Evolutionary conservation across 1,140 invertebrate species (phyloP).

Genomic region (Cyclina sinensis): DNA sequence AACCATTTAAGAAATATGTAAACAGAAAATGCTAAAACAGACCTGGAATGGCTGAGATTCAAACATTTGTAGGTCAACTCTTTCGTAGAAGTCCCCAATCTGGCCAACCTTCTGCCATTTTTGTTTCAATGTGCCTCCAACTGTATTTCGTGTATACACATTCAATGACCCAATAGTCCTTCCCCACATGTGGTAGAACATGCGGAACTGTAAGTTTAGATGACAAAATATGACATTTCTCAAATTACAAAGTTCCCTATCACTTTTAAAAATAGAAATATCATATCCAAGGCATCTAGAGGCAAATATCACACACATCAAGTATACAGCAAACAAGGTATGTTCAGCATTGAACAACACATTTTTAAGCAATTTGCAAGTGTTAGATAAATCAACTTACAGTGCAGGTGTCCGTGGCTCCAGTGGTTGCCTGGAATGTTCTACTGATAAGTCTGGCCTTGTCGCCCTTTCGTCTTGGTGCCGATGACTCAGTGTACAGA

Average conservation of each 20-base stretch:
- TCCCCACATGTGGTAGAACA: slow-evolving; percentile 87
- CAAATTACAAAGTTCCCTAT: too few relatives aligned
- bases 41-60: slow-evolving; percentile 80
- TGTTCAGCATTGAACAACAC: too few relatives aligned
- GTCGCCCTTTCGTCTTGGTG: slow-evolving; percentile 79
- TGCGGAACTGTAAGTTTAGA: slow-evolving; percentile 73
- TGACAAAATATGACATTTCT: too few relatives aligned
- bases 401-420: slow-evolving; percentile 14
- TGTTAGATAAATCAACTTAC: too few relatives aligned
- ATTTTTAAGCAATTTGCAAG: too few relatives aligned
- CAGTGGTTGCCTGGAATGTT: slow-evolving; percentile 62
- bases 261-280: too few relatives aligned
- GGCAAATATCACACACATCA: too few relatives aligned
- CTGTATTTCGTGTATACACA: slow-evolving; percentile 80
- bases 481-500: slow-evolving; percentile 83
- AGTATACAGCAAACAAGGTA: too few relatives aligned
- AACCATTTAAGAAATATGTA: not conserved
- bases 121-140: slow-evolving; percentile 71
- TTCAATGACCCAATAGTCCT: slow-evolving; percentile 81
- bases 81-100: slow-evolving; percentile 81
- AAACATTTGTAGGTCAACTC: slow-evolving; percentile 77
- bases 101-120: slow-evolving; percentile 78
- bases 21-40: not conserved
- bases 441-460: slow-evolving; percentile 80
- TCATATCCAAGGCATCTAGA: too few relatives aligned